A percentile compares a stretch with the other conserved stretches of the same genome.
Conservation (phyloP, 2,113 vertebrate genomes). For the Rhinolophus sinicus region DNA sequence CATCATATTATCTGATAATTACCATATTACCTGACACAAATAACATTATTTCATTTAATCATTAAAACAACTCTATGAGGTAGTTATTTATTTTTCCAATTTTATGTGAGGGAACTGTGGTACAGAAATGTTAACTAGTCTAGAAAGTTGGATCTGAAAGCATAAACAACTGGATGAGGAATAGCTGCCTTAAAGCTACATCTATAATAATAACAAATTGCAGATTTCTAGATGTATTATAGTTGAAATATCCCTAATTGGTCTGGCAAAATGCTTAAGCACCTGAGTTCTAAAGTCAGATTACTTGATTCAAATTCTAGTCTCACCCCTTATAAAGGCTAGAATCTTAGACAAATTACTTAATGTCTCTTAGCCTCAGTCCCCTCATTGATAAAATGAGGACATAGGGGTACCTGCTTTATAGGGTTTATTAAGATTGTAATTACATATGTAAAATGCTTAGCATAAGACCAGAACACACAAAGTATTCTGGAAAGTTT, state of each 20-base stretch:
- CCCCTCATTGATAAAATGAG: not conserved
- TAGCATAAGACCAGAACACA: not conserved
- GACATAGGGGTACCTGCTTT: not conserved
- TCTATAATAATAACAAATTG: not conserved
- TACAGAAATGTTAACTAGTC: not conserved
- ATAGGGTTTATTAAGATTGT: not conserved
- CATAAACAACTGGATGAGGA: not conserved
- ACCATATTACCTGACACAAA: not conserved
- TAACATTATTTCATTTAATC: not conserved
- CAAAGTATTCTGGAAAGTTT: constrained; percentile 1
- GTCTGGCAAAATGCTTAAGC: not conserved
- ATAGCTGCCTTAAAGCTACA: not conserved
- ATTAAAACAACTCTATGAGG: not conserved
- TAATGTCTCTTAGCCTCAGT: not conserved
- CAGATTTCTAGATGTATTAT: not conserved
- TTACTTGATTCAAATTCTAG: not conserved
- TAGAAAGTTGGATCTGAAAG: not conserved
- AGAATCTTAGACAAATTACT: not conserved
- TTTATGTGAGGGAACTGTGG: not conserved
- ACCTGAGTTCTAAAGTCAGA: not conserved
- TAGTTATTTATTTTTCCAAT: not conserved
- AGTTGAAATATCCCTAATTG: not conserved
- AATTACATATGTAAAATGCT: not conserved
- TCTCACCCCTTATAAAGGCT: not conserved
- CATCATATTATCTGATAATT: not conserved